Conservation (phyloP, 2,113 vertebrate genomes). For the Sinocyclocheilus rhinocerous region DNA sequence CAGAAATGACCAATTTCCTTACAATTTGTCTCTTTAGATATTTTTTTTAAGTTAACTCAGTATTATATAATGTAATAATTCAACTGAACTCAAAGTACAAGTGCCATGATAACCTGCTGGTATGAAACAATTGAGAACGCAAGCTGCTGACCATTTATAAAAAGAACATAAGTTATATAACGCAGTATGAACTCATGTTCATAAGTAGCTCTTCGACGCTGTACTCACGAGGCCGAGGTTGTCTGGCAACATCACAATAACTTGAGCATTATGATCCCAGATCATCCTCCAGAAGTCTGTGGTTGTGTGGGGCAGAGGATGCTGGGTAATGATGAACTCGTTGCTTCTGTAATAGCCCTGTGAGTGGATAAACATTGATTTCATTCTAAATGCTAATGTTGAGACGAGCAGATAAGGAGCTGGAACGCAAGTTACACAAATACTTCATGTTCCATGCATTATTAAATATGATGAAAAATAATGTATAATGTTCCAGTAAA, state of each 20-base stretch:
- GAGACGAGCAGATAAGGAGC: background rate
- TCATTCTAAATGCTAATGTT: background rate
- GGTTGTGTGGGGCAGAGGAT: conserved; percentile 96
- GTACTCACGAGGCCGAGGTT: conserved; percentile 91
- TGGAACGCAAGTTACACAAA: background rate
- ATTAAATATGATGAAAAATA: conserved; percentile 9
- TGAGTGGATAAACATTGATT: conserved; percentile 56
- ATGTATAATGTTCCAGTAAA: conserved; percentile 4
- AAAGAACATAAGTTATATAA: background rate
- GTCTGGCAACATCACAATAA: conserved; percentile 98
- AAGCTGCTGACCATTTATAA: background rate
- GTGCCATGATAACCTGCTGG: background rate
- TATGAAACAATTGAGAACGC: background rate
- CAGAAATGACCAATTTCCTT: background rate
- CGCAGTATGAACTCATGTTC: background rate
- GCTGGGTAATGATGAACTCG: conserved; percentile 98
- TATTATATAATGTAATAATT: background rate
- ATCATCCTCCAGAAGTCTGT: conserved; percentile 99
- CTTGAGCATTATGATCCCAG: conserved; percentile 98
- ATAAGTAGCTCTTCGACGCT: background rate
- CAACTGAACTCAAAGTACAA: background rate
- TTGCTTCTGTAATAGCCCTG: conserved; percentile 99
- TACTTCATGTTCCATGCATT: conserved; percentile 13
- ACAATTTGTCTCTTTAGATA: background rate
- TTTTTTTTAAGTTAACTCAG: background rate